Base-by-base conservation (phyloP, 2,113 vertebrate species). In the Passer domesticus region DNA sequence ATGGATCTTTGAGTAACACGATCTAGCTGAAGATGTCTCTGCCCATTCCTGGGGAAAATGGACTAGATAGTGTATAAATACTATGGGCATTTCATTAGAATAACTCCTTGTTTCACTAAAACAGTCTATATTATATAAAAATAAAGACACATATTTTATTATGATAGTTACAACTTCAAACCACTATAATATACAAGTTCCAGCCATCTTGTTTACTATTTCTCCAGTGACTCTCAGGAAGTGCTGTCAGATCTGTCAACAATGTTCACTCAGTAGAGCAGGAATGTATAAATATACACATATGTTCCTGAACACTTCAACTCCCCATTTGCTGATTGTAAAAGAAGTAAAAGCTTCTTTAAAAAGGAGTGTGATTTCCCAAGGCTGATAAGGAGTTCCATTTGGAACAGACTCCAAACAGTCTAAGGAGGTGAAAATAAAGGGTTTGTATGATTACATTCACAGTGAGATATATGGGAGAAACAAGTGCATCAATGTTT, bases 11-110 rank as follows among this genome's bases (percentile, higher is more conserved):
- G 33, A 56, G 37, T 24, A 41, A 21, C 16, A 6, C 35, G 8
- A 20, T 43, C 19, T 43, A 27, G 6, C 37, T 50, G 15, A 70
- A 59, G 39, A 24, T 13, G 11, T 25, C 4, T 1, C 19, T 64
- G 39, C 19, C 10, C 6, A 28, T 28, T 0, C 0, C 11, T 27
- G 15, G 8, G 11, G 8, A 7, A 15, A 18, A 49, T 31, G 7
- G 6, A 37, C 30, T 39, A 46, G 17, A 41, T 3, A 9, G 5
- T 8, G 5, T 41, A 41, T 77, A 69, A 72, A 64, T 6, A 66
- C 5, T 16, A 27, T 11, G 7, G 19, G 1, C 14, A 77, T 59
- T 46, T 46, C 25, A 2, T 41, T 80, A 55, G 19, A 62, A 39
- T 44, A 52, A 24, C 3, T 76, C 11, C n/a, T 41, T 35, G 33